Conservation (phyloP, 1,140 invertebrate genomes). For the Diabrotica virgifera region DNA sequence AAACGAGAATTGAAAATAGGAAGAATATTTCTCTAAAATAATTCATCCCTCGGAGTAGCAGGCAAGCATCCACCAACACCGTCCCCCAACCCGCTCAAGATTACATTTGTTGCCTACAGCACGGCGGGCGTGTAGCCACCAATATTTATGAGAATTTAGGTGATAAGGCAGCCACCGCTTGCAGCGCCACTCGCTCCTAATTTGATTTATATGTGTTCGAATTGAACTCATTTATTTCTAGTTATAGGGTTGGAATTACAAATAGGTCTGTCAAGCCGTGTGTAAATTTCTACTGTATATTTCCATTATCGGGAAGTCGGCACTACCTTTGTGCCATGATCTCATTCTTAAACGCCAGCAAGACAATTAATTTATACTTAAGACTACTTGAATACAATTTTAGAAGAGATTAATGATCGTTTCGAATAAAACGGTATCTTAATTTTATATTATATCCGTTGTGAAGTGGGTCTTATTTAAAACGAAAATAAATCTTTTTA, state of each 20-base stretch:
- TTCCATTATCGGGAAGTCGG: not conserved
- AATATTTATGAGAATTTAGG: slow-evolving; percentile 30
- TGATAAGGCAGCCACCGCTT: slow-evolving; percentile 21
- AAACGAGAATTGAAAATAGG: not conserved
- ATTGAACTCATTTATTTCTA: slow-evolving; percentile 13
- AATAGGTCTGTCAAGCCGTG: slow-evolving; percentile 1
- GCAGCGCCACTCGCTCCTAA: slow-evolving; percentile 17
- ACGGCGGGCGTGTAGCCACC: slow-evolving; percentile 6
- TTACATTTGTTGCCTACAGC: slow-evolving; percentile 2
- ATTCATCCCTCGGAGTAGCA: slow-evolving; percentile 1
- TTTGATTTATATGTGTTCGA: slow-evolving; percentile 25
- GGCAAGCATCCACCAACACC: not conserved
- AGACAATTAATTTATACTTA: too few species aligned
- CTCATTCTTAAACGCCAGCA: not conserved
- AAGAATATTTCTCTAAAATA: not conserved
- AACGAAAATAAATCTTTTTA: too few species aligned
- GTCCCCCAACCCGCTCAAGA: not conserved
- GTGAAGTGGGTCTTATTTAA: too few species aligned
- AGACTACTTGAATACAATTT: too few species aligned
- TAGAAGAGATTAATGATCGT: too few species aligned
- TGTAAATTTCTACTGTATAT: slow-evolving; percentile 1
- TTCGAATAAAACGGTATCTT: too few species aligned
- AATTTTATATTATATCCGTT: too few species aligned
- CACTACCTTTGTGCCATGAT: not conserved
- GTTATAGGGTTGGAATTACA: slow-evolving; percentile 1